Conservation (phyloP, 2,113 vertebrate genomes). For the Spilogale gracilis region DNA sequence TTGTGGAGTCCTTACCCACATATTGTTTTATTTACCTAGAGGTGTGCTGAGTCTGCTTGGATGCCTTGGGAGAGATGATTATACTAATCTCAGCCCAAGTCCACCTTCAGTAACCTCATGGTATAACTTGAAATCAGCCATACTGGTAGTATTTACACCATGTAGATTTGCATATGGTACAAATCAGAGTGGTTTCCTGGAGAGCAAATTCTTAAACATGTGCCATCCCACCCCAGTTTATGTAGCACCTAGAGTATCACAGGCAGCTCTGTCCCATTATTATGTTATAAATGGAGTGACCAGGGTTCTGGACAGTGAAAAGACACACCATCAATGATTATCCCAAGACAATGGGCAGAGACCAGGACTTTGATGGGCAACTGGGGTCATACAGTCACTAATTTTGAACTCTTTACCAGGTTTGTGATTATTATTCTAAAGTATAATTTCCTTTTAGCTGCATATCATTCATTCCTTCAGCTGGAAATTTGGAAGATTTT, state of each 20-base stretch:
- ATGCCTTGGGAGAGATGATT: background rate
- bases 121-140: background rate
- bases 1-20: background rate
- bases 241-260: rapidly evolving
- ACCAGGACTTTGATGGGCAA: no score
- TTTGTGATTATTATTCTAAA: background rate
- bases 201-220: background rate
- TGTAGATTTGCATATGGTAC: background rate
- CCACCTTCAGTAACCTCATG: background rate
- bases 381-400: rapidly evolving
- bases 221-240: background rate
- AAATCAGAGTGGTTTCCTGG: background rate
- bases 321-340: background rate
- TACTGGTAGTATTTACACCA: background rate
- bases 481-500: background rate
- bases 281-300: background rate
- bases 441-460: background rate
- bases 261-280: background rate
- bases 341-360: no score
- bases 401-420: background rate
- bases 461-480: background rate
- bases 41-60: background rate
- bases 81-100: background rate
- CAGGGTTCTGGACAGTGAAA: background rate
- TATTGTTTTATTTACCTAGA: background rate